phyloP scores from a whole-genome alignment of 1,140 invertebrate species.

The Drosophila malerkotliana region DNA sequence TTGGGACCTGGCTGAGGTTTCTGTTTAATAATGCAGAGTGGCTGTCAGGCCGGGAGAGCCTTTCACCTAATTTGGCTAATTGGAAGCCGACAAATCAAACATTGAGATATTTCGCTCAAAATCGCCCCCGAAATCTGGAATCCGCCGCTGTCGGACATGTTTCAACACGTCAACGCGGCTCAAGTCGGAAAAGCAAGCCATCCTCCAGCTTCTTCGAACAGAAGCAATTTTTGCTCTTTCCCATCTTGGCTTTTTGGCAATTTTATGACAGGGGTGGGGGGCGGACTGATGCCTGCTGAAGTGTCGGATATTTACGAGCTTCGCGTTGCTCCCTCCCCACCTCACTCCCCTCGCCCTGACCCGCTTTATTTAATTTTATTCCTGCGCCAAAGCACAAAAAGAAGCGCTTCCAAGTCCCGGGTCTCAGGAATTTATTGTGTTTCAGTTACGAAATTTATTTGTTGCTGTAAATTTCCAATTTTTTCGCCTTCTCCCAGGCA shows the following conservation, averaged over 20 bases:
- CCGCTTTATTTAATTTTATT: constrained; percentile 58
- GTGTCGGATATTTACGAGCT: constrained; percentile 77
- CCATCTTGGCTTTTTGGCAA: constrained; percentile 56
- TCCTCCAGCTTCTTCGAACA: constrained; percentile 37
- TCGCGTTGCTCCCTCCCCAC: neutral
- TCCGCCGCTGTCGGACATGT: constrained; percentile 34
- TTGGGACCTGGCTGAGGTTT: constrained; percentile 18
- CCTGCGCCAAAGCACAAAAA: constrained; percentile 46
- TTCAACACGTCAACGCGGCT: constrained; percentile 71
- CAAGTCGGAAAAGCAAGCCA: constrained; percentile 8
- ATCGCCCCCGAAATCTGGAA: constrained; percentile 17
- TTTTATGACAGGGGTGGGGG: constrained; percentile 59
- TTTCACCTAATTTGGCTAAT: constrained; percentile 67
- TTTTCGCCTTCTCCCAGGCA: constrained; percentile 54
- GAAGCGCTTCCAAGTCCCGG: constrained; percentile 64
- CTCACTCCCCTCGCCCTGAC: constrained; percentile 11
- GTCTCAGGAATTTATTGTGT: constrained; percentile 79
- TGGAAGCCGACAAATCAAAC: constrained; percentile 45
- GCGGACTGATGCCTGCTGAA: constrained; percentile 61
- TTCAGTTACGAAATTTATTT: constrained; percentile 80
- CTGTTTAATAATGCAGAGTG: constrained; percentile 61
- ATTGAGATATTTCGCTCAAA: constrained; percentile 29
- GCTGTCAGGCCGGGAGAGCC: neutral
- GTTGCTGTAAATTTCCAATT: constrained; percentile 79
- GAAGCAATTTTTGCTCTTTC: constrained; percentile 40